These are phyloP conservation scores for Parnassius mnemosyne DNA, from an alignment of 2,888 invertebrate genomes.

Conservation along the genomic window DNA sequence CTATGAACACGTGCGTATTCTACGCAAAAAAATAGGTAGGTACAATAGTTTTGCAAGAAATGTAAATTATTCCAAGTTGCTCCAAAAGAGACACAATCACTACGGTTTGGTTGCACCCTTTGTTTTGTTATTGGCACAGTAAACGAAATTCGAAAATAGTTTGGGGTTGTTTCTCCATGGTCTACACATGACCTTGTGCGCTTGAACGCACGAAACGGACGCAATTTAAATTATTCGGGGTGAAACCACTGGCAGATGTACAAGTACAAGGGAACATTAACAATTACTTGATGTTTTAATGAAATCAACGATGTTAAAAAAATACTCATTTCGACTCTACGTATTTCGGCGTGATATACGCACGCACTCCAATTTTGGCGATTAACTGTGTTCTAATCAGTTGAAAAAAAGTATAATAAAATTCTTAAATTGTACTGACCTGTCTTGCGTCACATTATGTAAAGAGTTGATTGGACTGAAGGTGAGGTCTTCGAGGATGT, in stretches of 20 bases:
- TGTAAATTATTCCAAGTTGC: no score
- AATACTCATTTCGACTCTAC: no score
- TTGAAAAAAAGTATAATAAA: no score
- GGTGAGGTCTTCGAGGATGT: slow-evolving; percentile 62
- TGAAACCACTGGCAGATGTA: not conserved
- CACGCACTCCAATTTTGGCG: no score
- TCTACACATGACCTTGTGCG: slow-evolving; percentile 1
- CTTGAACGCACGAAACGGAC: slow-evolving; percentile 14
- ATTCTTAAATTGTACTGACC: slow-evolving; percentile 43
- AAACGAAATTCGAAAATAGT: slow-evolving; percentile 11
- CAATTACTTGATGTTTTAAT: no score
- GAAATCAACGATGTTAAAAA: no score
- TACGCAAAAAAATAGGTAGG: no score
- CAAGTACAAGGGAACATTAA: not conserved
- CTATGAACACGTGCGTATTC: no score
- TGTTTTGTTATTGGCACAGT: not conserved
- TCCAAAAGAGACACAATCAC: no score
- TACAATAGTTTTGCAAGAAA: no score
- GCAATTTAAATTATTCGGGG: slow-evolving; percentile 13
- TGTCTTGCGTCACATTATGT: slow-evolving; percentile 58
- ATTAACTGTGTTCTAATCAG: no score
- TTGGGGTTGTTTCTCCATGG: not conserved
- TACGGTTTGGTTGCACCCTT: not conserved
- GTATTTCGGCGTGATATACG: no score
- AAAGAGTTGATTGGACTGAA: slow-evolving; percentile 64